Evolutionary conservation across 2,888 invertebrate species (phyloP).

Genomic region (Athetis lepigone): DNA sequence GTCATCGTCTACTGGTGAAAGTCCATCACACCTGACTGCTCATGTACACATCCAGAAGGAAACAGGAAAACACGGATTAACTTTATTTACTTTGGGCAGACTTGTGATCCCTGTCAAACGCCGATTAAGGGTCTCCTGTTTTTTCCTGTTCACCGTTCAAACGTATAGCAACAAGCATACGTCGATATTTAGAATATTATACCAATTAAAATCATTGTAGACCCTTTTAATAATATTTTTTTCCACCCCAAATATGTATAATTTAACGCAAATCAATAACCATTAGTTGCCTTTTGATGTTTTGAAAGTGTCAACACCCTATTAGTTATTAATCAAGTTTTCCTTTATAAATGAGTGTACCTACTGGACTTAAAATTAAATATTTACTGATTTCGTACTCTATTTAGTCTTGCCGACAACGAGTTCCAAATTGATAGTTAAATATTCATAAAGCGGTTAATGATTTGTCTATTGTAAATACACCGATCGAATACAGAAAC

Average conservation of each 20-base stretch:
- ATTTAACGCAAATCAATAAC: conserved; percentile 10
- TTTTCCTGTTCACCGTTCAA: conserved; percentile 39
- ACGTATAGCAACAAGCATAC: conserved; percentile 1
- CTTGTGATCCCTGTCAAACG: conserved; percentile 32
- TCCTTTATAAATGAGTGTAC: conserved; percentile 1
- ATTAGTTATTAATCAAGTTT: not conserved
- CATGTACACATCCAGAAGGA: conserved; percentile 48
- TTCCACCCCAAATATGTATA: too few relatives aligned
- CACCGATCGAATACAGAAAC: conserved; percentile 31
- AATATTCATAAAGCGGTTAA: conserved; percentile 18
- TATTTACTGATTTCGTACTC: conserved; percentile 8
- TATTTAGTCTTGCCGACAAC: conserved; percentile 3
- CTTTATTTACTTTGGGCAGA: conserved; percentile 36
- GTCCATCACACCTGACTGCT: conserved; percentile 70
- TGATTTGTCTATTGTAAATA: conserved; percentile 32
- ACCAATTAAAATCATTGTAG: not conserved
- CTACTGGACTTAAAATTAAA: not conserved
- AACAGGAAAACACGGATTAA: conserved; percentile 59
- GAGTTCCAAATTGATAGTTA: conserved; percentile 15
- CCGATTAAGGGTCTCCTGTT: conserved; percentile 26
- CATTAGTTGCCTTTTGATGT: not conserved
- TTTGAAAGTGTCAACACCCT: not conserved
- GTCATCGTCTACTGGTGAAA: conserved; percentile 72
- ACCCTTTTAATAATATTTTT: not conserved
- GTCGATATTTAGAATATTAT: not conserved